Evolutionary conservation across 2,113 vertebrate species (phyloP).

Genomic region (Entomyzon cyanotis): DNA sequence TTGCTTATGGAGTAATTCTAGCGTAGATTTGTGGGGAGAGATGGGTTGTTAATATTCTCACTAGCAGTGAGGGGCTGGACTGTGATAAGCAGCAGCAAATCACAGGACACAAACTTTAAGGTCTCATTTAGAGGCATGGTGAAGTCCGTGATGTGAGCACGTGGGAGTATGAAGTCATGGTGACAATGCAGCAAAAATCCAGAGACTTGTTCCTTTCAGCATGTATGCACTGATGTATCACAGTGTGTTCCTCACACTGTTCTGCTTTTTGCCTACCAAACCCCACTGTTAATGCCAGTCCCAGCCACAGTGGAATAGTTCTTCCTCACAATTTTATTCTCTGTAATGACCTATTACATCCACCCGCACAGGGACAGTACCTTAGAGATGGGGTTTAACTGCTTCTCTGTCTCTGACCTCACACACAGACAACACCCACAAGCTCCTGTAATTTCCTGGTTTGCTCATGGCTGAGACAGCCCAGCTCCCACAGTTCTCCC

Average conservation of each 20-base stretch:
- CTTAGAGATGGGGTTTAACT: not conserved
- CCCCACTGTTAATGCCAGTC: not conserved
- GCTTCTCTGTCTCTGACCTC: not conserved
- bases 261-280: not conserved
- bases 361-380: not conserved
- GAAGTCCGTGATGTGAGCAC: accelerated
- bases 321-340: not conserved
- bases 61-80: not conserved
- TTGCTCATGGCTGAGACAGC: not conserved
- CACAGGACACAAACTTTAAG: accelerated
- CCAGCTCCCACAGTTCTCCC: not conserved
- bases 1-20: not conserved
- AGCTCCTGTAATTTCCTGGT: not conserved
- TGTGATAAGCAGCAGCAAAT: not conserved
- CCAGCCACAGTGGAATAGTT: not conserved
- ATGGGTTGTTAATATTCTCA: not conserved
- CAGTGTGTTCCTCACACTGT: not conserved
- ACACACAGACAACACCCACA: not conserved
- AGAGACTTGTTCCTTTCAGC: not conserved
- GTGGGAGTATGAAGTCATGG: not conserved
- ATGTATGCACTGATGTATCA: not conserved
- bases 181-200: not conserved
- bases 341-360: not conserved
- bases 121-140: not conserved
- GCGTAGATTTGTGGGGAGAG: not conserved